Percentiles rank a stretch among this genome's conserved stretches.
Evolutionary conservation across 2,113 vertebrate genomes (phyloP).

Genomic region (Rhegmatorhina hoffmannsi): DNA sequence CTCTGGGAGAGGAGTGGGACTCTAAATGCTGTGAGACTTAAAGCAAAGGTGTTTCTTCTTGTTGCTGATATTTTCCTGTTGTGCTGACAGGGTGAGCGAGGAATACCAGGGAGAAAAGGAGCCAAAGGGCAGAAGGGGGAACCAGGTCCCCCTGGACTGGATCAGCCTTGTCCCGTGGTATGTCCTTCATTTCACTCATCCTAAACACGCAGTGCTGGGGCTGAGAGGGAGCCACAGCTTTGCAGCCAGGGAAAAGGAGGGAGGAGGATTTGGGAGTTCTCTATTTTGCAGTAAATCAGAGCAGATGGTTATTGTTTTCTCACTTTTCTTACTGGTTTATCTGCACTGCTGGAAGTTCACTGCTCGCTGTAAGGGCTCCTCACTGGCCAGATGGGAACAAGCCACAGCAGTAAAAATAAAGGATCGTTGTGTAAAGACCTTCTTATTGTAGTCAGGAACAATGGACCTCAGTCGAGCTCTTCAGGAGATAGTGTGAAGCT

Average conservation of each 20-base stretch:
- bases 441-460: slow-evolving; percentile 22
- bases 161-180: slow-evolving; percentile 98
- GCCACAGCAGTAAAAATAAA: slow-evolving; percentile 38
- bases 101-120: slow-evolving; percentile 87
- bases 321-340: slow-evolving; percentile 47
- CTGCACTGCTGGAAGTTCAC: slow-evolving; percentile 44
- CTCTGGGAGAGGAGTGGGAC: neutral
- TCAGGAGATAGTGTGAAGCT: neutral
- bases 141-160: slow-evolving; percentile 92
- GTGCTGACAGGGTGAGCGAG: slow-evolving; percentile 86
- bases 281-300: slow-evolving; percentile 47
- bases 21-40: neutral
- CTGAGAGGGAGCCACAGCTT: neutral
- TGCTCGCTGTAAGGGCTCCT: neutral
- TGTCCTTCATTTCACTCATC: neutral
- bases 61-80: neutral
- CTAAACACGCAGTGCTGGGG: fast-evolving
- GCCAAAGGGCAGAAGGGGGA: slow-evolving; percentile 96
- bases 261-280: neutral
- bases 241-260: neutral
- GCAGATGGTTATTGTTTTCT: slow-evolving; percentile 57
- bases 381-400: slow-evolving; percentile 41
- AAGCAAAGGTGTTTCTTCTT: neutral
- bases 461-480: neutral
- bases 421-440: slow-evolving; percentile 14